Percentiles rank a stretch among this genome's conserved stretches.
Evolutionary conservation across 1,140 invertebrate genomes (phyloP).

Genomic region (Zaprionus tsacasi): DNA sequence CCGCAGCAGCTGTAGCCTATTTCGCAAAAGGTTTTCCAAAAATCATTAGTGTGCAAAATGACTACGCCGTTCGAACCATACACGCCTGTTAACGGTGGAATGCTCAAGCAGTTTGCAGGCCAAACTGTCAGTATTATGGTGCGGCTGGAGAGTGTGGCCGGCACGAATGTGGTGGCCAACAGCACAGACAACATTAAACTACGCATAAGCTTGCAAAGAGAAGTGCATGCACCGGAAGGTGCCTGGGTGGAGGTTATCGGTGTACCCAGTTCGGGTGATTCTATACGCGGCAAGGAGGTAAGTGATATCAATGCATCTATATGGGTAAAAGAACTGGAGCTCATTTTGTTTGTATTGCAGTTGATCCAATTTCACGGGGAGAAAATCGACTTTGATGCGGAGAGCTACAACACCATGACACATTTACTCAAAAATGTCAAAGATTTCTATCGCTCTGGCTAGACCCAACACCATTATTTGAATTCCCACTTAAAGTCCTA

Average conservation of each 20-base stretch:
- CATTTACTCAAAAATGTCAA: slow-evolving; percentile 74
- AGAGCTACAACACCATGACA: slow-evolving; percentile 75
- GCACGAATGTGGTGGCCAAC: slow-evolving; percentile 55
- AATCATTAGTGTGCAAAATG: slow-evolving; percentile 7
- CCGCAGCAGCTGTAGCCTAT: too few relatives aligned
- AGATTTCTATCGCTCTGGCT: slow-evolving; percentile 65
- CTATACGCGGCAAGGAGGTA: slow-evolving; percentile 52
- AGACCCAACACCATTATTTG: neutral
- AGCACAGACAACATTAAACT: slow-evolving; percentile 74
- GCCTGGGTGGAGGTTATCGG: slow-evolving; percentile 79
- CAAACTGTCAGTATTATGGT: slow-evolving; percentile 74
- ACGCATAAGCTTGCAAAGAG: slow-evolving; percentile 55
- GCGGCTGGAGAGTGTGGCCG: slow-evolving; percentile 68
- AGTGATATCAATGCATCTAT: neutral
- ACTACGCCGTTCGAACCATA: slow-evolving; percentile 60
- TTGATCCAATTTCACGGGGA: slow-evolving; percentile 73
- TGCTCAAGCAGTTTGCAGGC: slow-evolving; percentile 68
- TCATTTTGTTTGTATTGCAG: slow-evolving; percentile 37
- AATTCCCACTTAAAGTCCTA: neutral
- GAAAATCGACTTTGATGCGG: slow-evolving; percentile 71
- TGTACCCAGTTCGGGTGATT: slow-evolving; percentile 51
- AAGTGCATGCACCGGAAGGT: slow-evolving; percentile 47
- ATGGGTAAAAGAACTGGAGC: too few relatives aligned
- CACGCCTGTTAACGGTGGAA: slow-evolving; percentile 65
- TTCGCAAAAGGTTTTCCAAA: neutral